These are phyloP conservation scores for Gandaritis pyraliata DNA, from an alignment of 2,888 invertebrate genomes.

Conservation along the genomic window DNA sequence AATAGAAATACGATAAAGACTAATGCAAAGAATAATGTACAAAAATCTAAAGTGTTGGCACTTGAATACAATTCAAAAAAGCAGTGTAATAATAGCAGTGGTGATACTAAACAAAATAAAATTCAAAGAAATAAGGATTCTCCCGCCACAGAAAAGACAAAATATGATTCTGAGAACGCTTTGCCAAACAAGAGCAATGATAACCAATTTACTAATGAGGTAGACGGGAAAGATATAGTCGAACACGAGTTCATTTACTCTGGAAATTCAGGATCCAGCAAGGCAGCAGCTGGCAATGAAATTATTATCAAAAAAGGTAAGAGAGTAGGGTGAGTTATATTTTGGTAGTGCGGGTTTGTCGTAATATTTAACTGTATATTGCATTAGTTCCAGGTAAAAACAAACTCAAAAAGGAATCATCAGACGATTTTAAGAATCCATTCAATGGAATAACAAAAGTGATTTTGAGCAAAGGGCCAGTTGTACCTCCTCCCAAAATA, in stretches of 20 bases:
- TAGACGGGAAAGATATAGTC: conserved; percentile 4
- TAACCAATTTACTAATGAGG: conserved; percentile 7
- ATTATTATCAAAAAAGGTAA: conserved; percentile 27
- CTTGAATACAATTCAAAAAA: conserved; percentile 21
- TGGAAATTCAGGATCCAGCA: conserved; percentile 42
- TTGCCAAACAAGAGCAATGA: conserved; percentile 3
- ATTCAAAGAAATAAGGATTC: conserved; percentile 4
- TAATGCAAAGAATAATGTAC: conserved; percentile 23
- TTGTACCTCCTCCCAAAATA: conserved; percentile 33
- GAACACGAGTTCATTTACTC: conserved; percentile 37
- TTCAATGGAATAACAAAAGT: conserved; percentile 56
- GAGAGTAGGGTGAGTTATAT: not conserved
- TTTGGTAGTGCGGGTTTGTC: too few relatives aligned
- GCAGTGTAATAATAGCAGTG: conserved; percentile 23
- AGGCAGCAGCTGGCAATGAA: conserved; percentile 33
- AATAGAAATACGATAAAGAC: conserved; percentile 33
- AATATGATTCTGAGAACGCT: conserved; percentile 2
- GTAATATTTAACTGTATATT: too few relatives aligned
- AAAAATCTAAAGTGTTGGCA: conserved; percentile 28
- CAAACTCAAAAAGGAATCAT: conserved; percentile 13
- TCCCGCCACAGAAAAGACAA: not conserved
- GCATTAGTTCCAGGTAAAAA: conserved; percentile 13
- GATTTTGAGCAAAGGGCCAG: conserved; percentile 49
- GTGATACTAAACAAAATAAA: conserved; percentile 18
- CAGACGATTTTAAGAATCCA: conserved; percentile 40